Conservation (phyloP, 2,888 invertebrate genomes). For the Abscondita cerata region DNA sequence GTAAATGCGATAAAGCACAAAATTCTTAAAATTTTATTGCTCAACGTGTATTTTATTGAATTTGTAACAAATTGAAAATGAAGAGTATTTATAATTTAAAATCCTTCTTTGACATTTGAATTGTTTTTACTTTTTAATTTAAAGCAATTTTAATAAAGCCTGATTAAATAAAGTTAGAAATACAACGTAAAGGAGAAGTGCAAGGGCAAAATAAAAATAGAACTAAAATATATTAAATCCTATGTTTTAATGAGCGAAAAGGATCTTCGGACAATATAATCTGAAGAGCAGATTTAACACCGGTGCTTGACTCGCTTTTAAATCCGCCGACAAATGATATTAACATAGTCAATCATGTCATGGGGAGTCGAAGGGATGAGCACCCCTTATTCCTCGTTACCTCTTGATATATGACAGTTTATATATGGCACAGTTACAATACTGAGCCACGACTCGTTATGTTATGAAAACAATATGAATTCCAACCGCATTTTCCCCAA, state of each 20-base stretch:
- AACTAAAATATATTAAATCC: conserved; percentile 33
- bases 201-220: conserved; percentile 27
- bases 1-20: no score
- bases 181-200: conserved; percentile 14
- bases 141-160: conserved; percentile 23
- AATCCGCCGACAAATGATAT: conserved; percentile 54
- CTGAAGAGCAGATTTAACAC: conserved; percentile 46
- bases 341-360: conserved; percentile 59
- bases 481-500: conserved; percentile 59
- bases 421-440: conserved; percentile 47
- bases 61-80: not conserved
- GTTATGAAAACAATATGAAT: conserved; percentile 61
- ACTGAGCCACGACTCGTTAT: conserved; percentile 52
- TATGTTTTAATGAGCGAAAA: conserved; percentile 28
- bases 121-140: conserved; percentile 13
- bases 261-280: conserved; percentile 45
- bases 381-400: conserved; percentile 46
- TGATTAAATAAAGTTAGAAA: conserved; percentile 31
- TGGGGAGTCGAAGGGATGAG: conserved; percentile 41
- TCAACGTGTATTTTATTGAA: not conserved
- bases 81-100: not conserved
- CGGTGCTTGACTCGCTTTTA: conserved; percentile 47
- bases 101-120: conserved; percentile 2
- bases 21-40: no score
- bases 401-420: conserved; percentile 58